Evolutionary conservation across 2,113 vertebrate genomes (phyloP).

Genomic region (Cryptotis parvus): DNA sequence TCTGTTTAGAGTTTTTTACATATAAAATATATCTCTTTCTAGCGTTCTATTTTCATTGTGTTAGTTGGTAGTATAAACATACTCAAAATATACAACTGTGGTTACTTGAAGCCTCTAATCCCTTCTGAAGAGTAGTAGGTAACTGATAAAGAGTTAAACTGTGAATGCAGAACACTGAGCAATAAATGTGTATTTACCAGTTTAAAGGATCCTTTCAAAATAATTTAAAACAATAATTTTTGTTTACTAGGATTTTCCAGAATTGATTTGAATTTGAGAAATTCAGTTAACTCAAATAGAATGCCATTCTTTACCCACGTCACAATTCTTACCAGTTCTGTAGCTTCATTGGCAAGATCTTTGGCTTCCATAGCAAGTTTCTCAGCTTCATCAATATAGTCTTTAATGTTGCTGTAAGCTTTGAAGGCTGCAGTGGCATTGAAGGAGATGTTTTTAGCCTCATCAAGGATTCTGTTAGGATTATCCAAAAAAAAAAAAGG

Average conservation of each 20-base stretch:
- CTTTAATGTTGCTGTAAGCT: constrained; percentile 97
- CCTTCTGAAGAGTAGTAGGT: background rate
- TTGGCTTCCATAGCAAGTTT: constrained; percentile 93
- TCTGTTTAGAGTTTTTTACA: background rate
- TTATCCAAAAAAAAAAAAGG: background rate
- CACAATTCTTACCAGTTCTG: constrained; percentile 90
- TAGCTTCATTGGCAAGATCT: constrained; percentile 91
- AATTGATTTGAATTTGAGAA: background rate
- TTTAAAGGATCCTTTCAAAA: constrained; percentile 28
- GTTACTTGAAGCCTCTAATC: background rate
- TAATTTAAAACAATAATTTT: constrained; percentile 10
- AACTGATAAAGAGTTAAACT: background rate
- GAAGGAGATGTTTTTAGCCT: constrained; percentile 97
- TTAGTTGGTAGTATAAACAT: constrained; percentile 8
- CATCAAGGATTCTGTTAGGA: constrained; percentile 93
- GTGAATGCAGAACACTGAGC: background rate
- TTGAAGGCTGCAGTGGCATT: constrained; percentile 98
- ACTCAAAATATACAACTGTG: background rate
- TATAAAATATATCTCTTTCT: too few relatives aligned
- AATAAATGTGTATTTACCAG: background rate
- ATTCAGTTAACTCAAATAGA: background rate
- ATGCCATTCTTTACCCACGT: background rate
- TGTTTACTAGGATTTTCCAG: background rate
- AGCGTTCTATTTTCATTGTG: constrained; percentile 18
- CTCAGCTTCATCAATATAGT: constrained; percentile 93